Evolutionary conservation across 2,797 vertebrate species (phyloP).

Genomic region (Sebastes taczanowskii): DNA sequence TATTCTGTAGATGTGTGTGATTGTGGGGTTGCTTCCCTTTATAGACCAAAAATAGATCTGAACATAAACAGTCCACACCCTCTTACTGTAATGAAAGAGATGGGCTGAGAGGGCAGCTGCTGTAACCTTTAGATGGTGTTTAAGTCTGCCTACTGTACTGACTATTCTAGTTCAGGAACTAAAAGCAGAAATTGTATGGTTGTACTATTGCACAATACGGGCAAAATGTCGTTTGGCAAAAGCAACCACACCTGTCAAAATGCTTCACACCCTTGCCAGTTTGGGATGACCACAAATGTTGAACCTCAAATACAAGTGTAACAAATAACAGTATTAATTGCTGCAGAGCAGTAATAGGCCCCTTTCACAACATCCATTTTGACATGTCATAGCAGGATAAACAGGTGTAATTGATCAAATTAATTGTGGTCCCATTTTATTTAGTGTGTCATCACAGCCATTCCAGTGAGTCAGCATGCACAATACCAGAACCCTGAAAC

Average conservation of each 20-base stretch:
- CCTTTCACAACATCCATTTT: background rate
- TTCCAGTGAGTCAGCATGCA: background rate
- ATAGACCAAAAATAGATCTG: constrained; percentile 28
- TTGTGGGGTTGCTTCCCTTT: background rate
- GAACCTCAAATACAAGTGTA: background rate
- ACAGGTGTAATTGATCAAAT: background rate
- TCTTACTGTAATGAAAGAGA: constrained; percentile 48
- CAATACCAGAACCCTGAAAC: too few species aligned
- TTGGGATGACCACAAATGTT: background rate
- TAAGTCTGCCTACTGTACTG: background rate
- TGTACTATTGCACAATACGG: background rate
- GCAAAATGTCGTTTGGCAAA: background rate
- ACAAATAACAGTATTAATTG: background rate
- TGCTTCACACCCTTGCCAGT: background rate
- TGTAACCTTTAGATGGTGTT: background rate
- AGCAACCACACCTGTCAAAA: background rate
- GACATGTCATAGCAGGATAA: background rate
- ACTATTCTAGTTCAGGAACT: background rate
- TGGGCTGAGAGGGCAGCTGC: background rate
- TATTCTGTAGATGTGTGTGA: background rate
- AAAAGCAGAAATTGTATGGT: background rate
- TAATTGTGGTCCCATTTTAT: too few species aligned
- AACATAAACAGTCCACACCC: constrained; percentile 30
- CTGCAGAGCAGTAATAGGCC: background rate
- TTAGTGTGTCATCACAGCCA: too few species aligned